phyloP scores from a whole-genome alignment of 2,888 invertebrate genomes.

The Timandra comae region DNA sequence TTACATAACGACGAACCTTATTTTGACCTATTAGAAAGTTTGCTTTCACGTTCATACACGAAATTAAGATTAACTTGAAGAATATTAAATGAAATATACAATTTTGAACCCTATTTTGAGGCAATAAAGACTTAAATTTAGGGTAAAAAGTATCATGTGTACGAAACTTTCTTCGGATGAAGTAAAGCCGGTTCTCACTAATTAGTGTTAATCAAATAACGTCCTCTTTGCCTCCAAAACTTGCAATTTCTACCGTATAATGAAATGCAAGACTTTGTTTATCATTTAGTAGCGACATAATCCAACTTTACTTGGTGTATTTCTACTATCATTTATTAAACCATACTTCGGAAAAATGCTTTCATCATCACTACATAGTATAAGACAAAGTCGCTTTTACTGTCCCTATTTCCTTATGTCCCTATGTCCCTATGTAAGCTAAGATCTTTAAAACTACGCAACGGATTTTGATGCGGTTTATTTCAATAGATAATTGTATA shows the following conservation, averaged over 20 bases:
- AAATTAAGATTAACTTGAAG: slow-evolving; percentile 35
- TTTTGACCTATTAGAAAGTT: slow-evolving; percentile 36
- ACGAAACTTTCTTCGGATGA: slow-evolving; percentile 50
- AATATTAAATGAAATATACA: not conserved
- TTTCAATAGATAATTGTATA: too few relatives aligned
- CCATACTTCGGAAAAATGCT: too few relatives aligned
- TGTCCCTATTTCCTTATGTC: too few relatives aligned
- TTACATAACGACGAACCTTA: too few relatives aligned
- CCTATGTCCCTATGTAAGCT: too few relatives aligned
- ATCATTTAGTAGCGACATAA: too few relatives aligned
- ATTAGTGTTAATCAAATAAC: slow-evolving; percentile 75
- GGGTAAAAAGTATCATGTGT: slow-evolving; percentile 16
- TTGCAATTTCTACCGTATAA: slow-evolving; percentile 37
- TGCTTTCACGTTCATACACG: slow-evolving; percentile 47
- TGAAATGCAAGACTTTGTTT: slow-evolving; percentile 18
- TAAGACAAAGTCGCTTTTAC: too few relatives aligned
- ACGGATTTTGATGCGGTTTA: too few relatives aligned
- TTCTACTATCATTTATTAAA: too few relatives aligned
- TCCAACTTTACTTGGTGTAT: too few relatives aligned
- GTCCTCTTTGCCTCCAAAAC: slow-evolving; percentile 53
- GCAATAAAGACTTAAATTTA: slow-evolving; percentile 1
- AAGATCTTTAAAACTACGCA: too few relatives aligned
- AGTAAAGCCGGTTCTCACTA: slow-evolving; percentile 60
- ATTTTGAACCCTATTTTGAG: slow-evolving; percentile 23
- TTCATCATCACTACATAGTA: too few relatives aligned